A percentile compares a stretch with the other conserved stretches of the same genome.
These are phyloP conservation scores for Eupithecia subfuscata DNA, from an alignment of 2,888 invertebrate genomes.

Conservation along the genomic window DNA sequence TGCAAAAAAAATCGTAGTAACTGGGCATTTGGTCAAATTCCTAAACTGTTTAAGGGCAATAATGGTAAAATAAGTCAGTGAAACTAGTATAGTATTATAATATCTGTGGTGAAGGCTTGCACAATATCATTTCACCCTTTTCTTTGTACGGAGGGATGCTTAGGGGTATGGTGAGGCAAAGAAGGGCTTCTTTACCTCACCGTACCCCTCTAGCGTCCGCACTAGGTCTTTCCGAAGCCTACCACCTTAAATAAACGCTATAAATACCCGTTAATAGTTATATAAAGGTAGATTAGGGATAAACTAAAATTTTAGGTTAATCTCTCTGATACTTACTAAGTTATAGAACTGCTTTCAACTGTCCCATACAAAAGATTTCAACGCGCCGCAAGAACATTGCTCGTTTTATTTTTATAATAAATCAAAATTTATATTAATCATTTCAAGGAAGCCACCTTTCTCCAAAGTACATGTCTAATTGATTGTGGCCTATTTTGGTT, in stretches of 20 bases:
- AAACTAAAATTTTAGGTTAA: neutral
- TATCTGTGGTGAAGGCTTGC: too few species aligned
- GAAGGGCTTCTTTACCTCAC: too few species aligned
- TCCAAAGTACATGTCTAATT: neutral
- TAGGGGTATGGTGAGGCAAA: neutral
- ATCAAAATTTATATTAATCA: too few species aligned
- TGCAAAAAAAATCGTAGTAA: too few species aligned
- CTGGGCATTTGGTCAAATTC: too few species aligned
- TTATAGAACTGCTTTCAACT: neutral
- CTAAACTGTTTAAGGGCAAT: neutral
- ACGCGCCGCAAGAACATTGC: slow-evolving; percentile 18
- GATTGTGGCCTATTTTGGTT: too few species aligned
- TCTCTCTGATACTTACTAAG: neutral
- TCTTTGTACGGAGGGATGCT: too few species aligned
- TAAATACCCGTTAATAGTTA: neutral
- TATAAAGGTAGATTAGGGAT: neutral
- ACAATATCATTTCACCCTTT: too few species aligned
- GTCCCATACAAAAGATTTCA: neutral
- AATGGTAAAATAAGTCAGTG: too few species aligned
- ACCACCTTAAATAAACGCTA: neutral
- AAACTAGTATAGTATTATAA: too few species aligned
- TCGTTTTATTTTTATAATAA: slow-evolving; percentile 5
- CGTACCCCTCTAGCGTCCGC: neutral
- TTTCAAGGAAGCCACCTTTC: neutral
- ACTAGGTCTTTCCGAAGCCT: neutral